Percentiles rank a stretch among this genome's conserved stretches.
Evolutionary conservation across 2,797 vertebrate genomes (phyloP).

Genomic region (Crotalus adamanteus): DNA sequence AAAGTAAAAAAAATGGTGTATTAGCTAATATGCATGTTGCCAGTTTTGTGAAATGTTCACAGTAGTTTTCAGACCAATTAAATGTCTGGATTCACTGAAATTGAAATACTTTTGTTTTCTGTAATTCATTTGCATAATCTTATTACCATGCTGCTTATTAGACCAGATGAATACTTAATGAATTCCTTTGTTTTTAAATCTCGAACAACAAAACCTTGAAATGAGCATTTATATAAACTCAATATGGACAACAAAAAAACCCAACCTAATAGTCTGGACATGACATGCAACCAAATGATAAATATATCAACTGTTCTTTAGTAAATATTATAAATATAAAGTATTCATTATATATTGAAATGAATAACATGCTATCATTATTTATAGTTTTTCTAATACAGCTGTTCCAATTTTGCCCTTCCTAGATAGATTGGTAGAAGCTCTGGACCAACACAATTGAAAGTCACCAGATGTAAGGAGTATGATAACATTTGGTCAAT

Average conservation of each 20-base stretch:
- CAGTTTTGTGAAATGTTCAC: constrained; percentile 33
- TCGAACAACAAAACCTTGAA: constrained; percentile 18
- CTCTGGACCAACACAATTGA: background rate
- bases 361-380: background rate
- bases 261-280: background rate
- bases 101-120: constrained; percentile 14
- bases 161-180: background rate
- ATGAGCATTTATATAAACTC: constrained; percentile 17
- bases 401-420: background rate
- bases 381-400: background rate
- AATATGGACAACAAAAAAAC: constrained; percentile 10
- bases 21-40: background rate
- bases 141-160: constrained; percentile 16
- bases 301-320: background rate
- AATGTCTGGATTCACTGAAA: constrained; percentile 1
- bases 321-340: background rate
- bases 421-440: background rate
- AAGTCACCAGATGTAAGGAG: background rate
- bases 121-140: constrained; percentile 23
- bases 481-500: background rate
- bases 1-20: background rate
- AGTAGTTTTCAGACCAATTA: constrained; percentile 13
- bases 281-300: background rate
- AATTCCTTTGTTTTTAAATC: constrained; percentile 24
- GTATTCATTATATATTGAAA: background rate